Conservation (phyloP, 2,797 vertebrate genomes). For the Cheirogaleus major region DNA sequence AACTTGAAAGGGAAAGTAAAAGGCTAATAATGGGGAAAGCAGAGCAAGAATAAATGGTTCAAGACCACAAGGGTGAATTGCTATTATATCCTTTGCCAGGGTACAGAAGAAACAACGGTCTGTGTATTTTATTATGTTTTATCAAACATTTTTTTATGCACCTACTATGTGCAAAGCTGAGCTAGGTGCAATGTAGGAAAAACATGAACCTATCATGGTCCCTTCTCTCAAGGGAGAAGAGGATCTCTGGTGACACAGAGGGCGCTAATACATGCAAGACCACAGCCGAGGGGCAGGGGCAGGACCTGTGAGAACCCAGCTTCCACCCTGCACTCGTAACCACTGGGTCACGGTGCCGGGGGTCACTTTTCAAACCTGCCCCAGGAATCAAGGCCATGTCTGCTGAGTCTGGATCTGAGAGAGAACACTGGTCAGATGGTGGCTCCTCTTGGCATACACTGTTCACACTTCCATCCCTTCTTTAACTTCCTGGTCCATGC, state of each 20-base stretch:
- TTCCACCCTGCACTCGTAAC: not conserved
- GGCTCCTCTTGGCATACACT: accelerated
- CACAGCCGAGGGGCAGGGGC: not conserved
- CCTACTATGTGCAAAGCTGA: not conserved
- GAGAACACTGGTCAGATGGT: not conserved
- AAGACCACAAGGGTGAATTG: not conserved
- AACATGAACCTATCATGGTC: not conserved
- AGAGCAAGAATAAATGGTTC: not conserved
- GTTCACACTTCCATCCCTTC: not conserved
- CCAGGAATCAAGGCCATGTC: not conserved
- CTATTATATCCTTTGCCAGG: not conserved
- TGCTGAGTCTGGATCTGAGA: not conserved
- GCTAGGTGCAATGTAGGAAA: not conserved
- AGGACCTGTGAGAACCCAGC: not conserved
- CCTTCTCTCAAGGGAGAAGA: not conserved
- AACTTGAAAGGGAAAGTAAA: slow-evolving; percentile 12
- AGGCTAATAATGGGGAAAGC: not conserved
- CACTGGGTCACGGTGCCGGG: not conserved
- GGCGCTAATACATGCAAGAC: too few relatives aligned
- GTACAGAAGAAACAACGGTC: not conserved
- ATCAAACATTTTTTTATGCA: not conserved
- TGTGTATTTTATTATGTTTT: not conserved
- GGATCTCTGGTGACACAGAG: not conserved
- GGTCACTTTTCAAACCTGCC: not conserved
- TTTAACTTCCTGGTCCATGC: not conserved